phyloP scores from a whole-genome alignment of 2,113 vertebrate species.

The Pachyramphus minor region DNA sequence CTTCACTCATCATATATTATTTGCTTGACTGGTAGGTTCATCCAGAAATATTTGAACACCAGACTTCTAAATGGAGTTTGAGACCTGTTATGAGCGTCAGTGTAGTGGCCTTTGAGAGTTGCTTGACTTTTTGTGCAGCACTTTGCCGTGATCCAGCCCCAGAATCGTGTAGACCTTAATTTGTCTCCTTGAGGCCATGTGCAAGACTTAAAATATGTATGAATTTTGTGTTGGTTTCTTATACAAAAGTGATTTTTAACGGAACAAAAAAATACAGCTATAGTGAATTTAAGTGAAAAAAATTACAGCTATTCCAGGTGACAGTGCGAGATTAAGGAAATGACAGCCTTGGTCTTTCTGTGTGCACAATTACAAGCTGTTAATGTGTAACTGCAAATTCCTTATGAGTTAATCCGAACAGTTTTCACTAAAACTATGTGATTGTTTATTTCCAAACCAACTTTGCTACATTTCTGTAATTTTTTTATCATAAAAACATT shows the following conservation, averaged over 20 bases:
- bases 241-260: background rate
- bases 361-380: background rate
- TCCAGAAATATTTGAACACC: background rate
- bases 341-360: background rate
- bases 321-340: background rate
- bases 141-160: background rate
- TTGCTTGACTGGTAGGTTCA: background rate
- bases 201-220: background rate
- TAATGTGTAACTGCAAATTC: background rate
- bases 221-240: background rate
- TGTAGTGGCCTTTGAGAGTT: background rate
- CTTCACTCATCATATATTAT: background rate
- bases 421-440: background rate
- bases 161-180: background rate
- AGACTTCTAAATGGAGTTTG: background rate
- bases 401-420: background rate
- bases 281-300: background rate
- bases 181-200: background rate
- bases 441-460: constrained; percentile 2
- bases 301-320: background rate
- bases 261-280: background rate
- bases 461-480: background rate
- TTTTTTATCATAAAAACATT: background rate
- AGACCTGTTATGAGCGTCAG: background rate
- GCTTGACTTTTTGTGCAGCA: background rate